Base-by-base conservation (phyloP, 2,113 vertebrate species). In the Lepus americanus region DNA sequence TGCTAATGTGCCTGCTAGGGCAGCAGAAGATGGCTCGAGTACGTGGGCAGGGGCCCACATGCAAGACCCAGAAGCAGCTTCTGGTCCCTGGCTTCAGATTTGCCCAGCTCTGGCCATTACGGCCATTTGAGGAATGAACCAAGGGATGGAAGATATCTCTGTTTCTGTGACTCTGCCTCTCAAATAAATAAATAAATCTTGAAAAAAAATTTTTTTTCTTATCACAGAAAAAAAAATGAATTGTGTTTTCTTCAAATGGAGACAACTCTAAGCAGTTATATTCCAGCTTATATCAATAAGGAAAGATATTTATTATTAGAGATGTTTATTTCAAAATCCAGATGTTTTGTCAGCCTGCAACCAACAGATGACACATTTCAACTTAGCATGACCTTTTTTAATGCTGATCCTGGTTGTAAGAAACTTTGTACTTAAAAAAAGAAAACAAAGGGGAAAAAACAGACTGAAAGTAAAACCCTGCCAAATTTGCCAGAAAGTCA, bases 401-500 rank as follows among this genome's bases (percentile, higher is more conserved):
- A 13, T 5, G n/a, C 92, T 59, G n/a, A 89, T 23, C 23, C 33
- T n/a, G 39, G 27, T 31, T 89, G 8, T 49, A 63, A 73, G 17
- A 85, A 33, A 94, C n/a, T 83, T 86, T 39, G 55, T 36, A 90
- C 7, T 89, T 81, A 10, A 31, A 74, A 83, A 92, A 74, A 9
- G 27, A 31, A 31, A 88, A 69, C 83, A 63, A 63, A 77, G 55
- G 4, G 12, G 55, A 19, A 19, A 66, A 20, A 70, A 4, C 5
- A 70, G 9, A 33, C 1, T 59, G 25, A 94, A 88, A 94, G 61
- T 39, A 74, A 94, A 77, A 86, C 2, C 22, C 13, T 59, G 3
- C 3, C 72, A 90, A 78, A 73, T 81, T 81, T 80, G 33, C 90
- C 93, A 95, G 23, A 92, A 86, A 76, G 69, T 78, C 86, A 69